Evolutionary conservation across 2,113 vertebrate species (phyloP), one percentile per base, ranked within the genome.

Genomic region (Anarrhichthys ocellatus): DNA sequence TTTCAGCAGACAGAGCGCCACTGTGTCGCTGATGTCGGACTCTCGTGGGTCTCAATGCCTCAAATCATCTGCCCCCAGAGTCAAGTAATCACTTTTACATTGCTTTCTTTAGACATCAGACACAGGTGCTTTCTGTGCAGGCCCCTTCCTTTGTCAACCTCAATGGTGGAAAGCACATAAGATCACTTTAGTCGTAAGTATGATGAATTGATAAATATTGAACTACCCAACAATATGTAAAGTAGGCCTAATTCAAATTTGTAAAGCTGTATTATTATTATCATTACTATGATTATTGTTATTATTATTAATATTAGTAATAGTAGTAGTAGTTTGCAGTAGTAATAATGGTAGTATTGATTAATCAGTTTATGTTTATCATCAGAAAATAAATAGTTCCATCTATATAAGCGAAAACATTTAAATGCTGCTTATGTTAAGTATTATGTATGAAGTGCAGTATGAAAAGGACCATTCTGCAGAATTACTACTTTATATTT

Each of bases 1-100:
- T 81, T 70, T 72, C 73, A 58, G 78, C 81, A 85, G 87, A 87
- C 82, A 68, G 14, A 87, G 81, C 75, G 2, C 59, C 63, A 2
- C 65, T 61, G 32, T 1, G 77, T 67, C 24, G 24, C 79, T n/a
- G 22, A 32, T 40, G 42, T 67, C 64, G 0, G 29, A 17, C 67
- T 65, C 62, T n/a, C 9, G 5, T 34, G 66, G 80, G 72, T 80
- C 7, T 48, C 38, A 22, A 7, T 0, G 6, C 5, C 18, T 73
- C 54, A 71, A 48, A 81, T 79, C 27, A 29, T 82, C 78, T 20
- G 5, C 69, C 71, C 18, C 29, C 32, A 73, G 29, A 46, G 34
- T 76, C 62, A 29, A 56, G 4, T 18, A 20, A 29, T 77, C 42
- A 44, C 18, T 7, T 59, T 58, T 4, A 20, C 17, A 20, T 17